Conservation (phyloP, 2,888 invertebrate species). For the Agrotis exclamationis region DNA sequence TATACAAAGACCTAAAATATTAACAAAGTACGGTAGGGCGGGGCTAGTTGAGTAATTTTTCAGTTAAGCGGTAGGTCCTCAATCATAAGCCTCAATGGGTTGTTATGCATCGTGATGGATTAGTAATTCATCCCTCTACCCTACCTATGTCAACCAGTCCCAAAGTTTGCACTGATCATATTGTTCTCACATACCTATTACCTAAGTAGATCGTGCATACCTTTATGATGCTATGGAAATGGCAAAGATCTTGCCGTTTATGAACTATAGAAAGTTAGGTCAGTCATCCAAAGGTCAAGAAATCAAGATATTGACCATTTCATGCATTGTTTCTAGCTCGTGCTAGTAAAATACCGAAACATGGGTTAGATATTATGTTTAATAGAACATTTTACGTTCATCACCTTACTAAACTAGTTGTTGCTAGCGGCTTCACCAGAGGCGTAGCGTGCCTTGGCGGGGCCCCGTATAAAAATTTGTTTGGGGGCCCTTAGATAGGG, state of each 20-base stretch:
- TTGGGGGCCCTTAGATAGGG: too few relatives aligned
- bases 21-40: background rate
- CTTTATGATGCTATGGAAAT: background rate
- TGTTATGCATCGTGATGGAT: too few relatives aligned
- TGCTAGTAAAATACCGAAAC: background rate
- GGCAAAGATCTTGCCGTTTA: conserved; percentile 13
- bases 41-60: too few relatives aligned
- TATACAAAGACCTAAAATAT: background rate
- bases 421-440: too few relatives aligned
- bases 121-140: too few relatives aligned
- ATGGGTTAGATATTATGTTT: background rate
- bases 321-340: conserved; percentile 22
- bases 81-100: too few relatives aligned
- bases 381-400: background rate
- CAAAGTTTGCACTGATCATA: conserved; percentile 4
- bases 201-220: conserved; percentile 1
- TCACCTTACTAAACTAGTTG: background rate
- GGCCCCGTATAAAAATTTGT: too few relatives aligned
- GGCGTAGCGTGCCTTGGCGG: too few relatives aligned
- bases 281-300: conserved; percentile 52
- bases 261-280: conserved; percentile 57
- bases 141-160: background rate
- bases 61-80: too few relatives aligned
- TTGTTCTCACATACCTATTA: background rate
- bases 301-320: conserved; percentile 53